Evolutionary conservation across 53 echinoderm and acorn worm genomes (phyloP).

Genomic region (Antedon mediterranea): DNA sequence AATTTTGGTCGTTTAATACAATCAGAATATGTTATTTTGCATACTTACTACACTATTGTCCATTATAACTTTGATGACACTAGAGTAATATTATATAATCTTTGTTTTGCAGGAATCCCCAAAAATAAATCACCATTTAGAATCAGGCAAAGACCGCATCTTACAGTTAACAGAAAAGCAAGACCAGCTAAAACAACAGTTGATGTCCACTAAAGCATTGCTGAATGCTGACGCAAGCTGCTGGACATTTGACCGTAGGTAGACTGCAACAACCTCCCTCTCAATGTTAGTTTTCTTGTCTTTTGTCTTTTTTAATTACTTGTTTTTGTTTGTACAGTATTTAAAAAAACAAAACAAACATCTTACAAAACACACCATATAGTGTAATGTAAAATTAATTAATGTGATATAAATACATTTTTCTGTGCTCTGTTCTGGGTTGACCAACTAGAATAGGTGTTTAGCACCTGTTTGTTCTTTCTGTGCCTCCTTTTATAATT

Average conservation of each 20-base stretch:
- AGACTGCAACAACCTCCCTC: not conserved
- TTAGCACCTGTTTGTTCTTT: too few relatives aligned
- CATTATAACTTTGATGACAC: too few relatives aligned
- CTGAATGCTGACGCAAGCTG: not conserved
- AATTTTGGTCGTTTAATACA: too few relatives aligned
- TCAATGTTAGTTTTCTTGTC: not conserved
- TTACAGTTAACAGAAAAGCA: not conserved
- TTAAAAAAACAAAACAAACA: too few relatives aligned
- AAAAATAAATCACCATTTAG: not conserved
- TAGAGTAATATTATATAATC: not conserved
- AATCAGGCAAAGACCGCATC: not conserved
- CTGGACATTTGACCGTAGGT: slow-evolving; percentile 7
- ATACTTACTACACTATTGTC: not conserved
- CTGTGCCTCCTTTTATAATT: too few relatives aligned
- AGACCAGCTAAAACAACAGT: slow-evolving; percentile 1
- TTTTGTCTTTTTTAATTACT: not conserved
- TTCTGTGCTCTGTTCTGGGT: too few relatives aligned
- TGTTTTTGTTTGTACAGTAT: not conserved
- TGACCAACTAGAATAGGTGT: too few relatives aligned
- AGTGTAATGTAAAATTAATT: too few relatives aligned
- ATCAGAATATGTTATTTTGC: not conserved
- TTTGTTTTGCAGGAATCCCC: not conserved
- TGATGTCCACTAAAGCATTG: slow-evolving; percentile 1
- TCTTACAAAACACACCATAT: too few relatives aligned
- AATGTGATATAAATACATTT: too few relatives aligned